Percentiles rank a stretch among this genome's conserved stretches.
Conservation (phyloP, 2,797 vertebrate genomes). For the Pantherophis alleghaniensis region DNA sequence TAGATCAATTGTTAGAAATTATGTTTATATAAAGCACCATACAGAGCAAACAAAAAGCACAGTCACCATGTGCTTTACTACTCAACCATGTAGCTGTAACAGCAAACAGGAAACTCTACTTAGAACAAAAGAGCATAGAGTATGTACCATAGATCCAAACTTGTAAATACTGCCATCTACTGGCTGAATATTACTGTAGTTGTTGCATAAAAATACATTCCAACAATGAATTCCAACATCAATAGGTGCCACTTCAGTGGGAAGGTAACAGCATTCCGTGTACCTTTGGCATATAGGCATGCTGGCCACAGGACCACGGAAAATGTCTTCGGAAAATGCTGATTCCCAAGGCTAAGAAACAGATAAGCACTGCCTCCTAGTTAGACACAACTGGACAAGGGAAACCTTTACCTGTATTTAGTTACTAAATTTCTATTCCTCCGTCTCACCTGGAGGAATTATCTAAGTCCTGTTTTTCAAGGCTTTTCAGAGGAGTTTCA, state of each 20-base stretch:
- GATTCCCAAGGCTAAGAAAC: neutral
- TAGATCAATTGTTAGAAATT: neutral
- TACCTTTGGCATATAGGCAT: neutral
- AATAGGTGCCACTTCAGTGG: neutral
- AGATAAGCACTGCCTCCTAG: neutral
- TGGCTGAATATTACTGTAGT: no score
- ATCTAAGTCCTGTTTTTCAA: neutral
- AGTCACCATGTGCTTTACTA: no score
- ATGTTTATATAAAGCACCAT: no score
- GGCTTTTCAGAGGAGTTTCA: neutral
- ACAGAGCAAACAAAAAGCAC: no score
- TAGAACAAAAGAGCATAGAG: no score
- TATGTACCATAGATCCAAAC: no score
- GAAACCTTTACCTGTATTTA: neutral
- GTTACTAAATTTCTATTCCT: neutral
- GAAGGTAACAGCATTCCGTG: neutral
- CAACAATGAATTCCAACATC: no score
- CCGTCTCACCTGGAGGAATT: neutral
- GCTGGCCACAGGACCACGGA: neutral
- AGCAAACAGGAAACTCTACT: no score
- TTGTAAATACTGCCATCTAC: no score
- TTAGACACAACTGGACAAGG: neutral
- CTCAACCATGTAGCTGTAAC: no score
- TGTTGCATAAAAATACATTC: no score
- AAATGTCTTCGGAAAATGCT: neutral